These are phyloP conservation scores for Stomatorhinus walkeri DNA, from an alignment of 2,797 vertebrate genomes.

Conservation along the genomic window DNA sequence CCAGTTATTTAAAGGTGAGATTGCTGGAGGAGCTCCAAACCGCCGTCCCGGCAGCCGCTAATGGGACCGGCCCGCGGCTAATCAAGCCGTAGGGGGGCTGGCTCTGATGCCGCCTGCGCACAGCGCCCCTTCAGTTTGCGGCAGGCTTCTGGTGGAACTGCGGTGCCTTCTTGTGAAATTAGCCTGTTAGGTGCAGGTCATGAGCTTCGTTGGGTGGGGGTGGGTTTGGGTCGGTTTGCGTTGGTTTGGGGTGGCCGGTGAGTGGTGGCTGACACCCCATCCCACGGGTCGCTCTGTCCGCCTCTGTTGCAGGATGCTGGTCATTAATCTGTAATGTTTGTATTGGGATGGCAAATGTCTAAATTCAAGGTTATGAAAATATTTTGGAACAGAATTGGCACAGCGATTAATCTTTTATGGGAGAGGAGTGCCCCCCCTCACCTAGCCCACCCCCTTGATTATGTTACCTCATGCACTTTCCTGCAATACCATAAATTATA, in stretches of 20 bases:
- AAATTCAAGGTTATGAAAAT: conserved; percentile 24
- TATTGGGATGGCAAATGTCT: conserved; percentile 9
- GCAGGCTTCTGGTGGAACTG: background rate
- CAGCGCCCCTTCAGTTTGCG: background rate
- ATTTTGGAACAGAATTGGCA: conserved; percentile 1
- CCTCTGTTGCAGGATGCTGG: background rate
- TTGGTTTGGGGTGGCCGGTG: background rate
- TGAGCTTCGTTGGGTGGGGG: background rate
- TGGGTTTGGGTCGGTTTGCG: no score
- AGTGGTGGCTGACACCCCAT: background rate
- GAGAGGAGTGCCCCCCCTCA: background rate
- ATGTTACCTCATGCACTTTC: conserved; percentile 2
- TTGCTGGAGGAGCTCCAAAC: conserved; percentile 52
- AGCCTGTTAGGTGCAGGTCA: background rate
- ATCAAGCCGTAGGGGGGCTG: conserved; percentile 33
- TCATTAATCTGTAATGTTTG: conserved; percentile 20
- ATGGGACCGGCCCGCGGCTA: conserved; percentile 49
- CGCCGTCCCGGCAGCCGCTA: conserved; percentile 50
- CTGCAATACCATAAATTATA: conserved; percentile 12
- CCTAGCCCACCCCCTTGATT: background rate
- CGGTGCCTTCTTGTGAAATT: background rate
- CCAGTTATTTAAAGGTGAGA: conserved; percentile 62
- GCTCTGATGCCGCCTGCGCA: background rate
- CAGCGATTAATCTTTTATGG: conserved; percentile 13
- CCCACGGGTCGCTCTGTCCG: background rate